Evolutionary conservation across 2,888 invertebrate genomes (phyloP), one percentile per base, ranked within the genome.

Genomic region (Agriotes lineatus): DNA sequence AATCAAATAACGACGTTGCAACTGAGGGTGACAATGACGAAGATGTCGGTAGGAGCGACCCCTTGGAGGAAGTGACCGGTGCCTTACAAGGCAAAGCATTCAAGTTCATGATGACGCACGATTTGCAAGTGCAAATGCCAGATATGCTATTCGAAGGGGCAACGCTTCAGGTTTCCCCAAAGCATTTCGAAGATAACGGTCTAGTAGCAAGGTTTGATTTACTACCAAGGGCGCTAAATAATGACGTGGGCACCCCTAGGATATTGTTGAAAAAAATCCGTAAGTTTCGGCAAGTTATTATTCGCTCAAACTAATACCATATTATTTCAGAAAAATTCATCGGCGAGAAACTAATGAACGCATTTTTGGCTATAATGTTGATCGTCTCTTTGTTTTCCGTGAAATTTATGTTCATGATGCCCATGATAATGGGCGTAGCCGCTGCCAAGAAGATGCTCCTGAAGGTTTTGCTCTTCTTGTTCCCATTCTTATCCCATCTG

Each of bases 371-470:
- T 0, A 86, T 95, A 35, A 84, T 95, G 70, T 84, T 95, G 57
- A 90, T 95, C 50, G 88, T 95, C 63, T 94, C 94, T 80, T 85
- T 95, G 70, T 90, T 95, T 73, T 93, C 93, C 71, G 84, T 94
- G 76, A 94, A 94, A 84, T 85, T 94, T 71, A 87, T 95, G 79
- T 94, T 95, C 85, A 86, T 95, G 16, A 84, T 94, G 70, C 95
- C 95, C 0, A 83, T 94, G 54, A 84, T 95, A 54, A 88, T 95
- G 75, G 95, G 95, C 1, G 90, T 93, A 14, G 91, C 92, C 0
- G 90, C 94, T 0, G 95, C 95, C 1, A 95, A 95, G 85, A 95
- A 95, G 82, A 86, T 95, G 76, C 88, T 95, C 78, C 85, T 95
- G 44, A 95, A 95, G 80, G 85, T 94, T 58, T 83, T 95, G 10